These are phyloP conservation scores for Myotis davidii DNA, from an alignment of 2,113 vertebrate species.

Conservation along the genomic window DNA sequence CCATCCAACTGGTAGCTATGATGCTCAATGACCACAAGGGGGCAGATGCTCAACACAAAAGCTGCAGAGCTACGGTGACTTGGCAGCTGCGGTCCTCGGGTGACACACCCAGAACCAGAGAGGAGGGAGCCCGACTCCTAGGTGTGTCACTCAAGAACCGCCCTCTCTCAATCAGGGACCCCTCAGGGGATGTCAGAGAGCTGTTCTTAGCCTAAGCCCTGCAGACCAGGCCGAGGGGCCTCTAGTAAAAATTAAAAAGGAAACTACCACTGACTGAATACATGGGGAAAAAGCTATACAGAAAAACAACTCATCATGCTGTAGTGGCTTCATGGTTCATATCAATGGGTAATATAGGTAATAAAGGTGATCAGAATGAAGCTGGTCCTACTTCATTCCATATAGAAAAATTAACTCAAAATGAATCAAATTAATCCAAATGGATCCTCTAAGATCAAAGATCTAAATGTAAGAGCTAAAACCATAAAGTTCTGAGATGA, in stretches of 20 bases:
- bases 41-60: no score
- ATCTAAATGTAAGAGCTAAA: not conserved
- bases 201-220: no score
- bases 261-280: conserved; percentile 31
- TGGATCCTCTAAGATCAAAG: not conserved
- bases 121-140: no score
- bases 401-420: conserved; percentile 36
- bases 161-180: no score
- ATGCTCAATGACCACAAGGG: no score
- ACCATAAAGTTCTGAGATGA: not conserved
- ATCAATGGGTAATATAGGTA: not conserved
- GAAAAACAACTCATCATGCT: not conserved
- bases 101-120: no score
- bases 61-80: no score
- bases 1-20: no score
- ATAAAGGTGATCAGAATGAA: not conserved
- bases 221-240: no score
- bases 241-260: conserved; percentile 7
- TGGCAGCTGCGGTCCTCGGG: no score
- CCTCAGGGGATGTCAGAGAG: no score
- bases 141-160: no score
- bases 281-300: not conserved
- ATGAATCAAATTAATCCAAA: conserved; percentile 11
- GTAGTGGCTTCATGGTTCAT: not conserved
- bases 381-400: not conserved